Conservation (phyloP, 2,888 invertebrate species). For the Orchesella flavescens region DNA sequence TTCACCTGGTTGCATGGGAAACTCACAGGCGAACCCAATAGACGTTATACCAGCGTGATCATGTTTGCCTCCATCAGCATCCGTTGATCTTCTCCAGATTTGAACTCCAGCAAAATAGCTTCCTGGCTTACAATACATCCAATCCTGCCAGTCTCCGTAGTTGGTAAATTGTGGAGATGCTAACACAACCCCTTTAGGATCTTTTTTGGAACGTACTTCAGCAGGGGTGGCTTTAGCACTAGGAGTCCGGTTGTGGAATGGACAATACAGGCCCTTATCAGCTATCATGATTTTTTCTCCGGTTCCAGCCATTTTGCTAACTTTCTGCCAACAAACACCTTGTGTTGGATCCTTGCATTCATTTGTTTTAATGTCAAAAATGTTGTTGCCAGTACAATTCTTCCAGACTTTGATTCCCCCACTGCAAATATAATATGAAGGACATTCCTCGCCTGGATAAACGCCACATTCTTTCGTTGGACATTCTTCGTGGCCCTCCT, state of each 20-base stretch:
- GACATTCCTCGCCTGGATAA: conserved; percentile 15
- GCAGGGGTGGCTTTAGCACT: background rate
- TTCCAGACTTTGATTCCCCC: conserved; percentile 28
- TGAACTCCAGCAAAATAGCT: conserved; percentile 10
- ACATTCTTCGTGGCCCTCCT: conserved; percentile 10
- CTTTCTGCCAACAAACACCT: conserved; percentile 7
- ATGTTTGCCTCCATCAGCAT: background rate
- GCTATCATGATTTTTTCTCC: background rate
- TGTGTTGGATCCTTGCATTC: conserved; percentile 17
- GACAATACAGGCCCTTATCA: background rate
- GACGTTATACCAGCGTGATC: conserved; percentile 38
- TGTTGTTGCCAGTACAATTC: background rate
- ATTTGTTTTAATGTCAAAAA: conserved; percentile 9
- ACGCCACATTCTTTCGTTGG: conserved; percentile 22
- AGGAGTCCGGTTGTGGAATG: background rate
- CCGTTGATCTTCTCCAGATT: conserved; percentile 16
- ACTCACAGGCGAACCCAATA: conserved; percentile 35
- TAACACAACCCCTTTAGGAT: background rate
- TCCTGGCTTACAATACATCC: conserved; percentile 6
- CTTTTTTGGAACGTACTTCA: background rate
- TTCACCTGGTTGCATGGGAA: conserved; percentile 1
- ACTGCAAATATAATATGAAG: conserved; percentile 32
- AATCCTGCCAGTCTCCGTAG: conserved; percentile 25
- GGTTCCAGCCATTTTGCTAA: background rate
- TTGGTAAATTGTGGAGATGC: conserved; percentile 15